Base-by-base conservation (phyloP, 1,140 invertebrate genomes). In the Mycetomoellerius zeteki region DNA sequence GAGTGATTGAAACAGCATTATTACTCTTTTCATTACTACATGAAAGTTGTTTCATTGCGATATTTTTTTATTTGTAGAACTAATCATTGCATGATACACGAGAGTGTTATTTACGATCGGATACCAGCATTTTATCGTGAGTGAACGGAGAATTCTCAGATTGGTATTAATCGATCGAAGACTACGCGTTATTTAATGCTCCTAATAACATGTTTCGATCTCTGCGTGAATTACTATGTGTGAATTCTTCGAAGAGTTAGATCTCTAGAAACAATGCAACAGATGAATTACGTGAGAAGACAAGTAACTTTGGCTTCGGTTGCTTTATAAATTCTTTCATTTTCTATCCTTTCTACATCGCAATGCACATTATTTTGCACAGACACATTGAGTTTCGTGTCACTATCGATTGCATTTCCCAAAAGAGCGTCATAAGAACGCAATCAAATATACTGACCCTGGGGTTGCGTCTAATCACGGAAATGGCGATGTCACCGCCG, bases 381-480 rank as follows among this genome's bases (percentile, higher is more conserved):
- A 14, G 52, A 24, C 0, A 10, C 7, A 71, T 10, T 19, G 30
- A 56, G 16, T 10, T 16, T 5, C 37, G 14, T 27, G 47, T 69
- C 50, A 69, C 43, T 21, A 19, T 3, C 14, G 52, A 7, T 75
- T 1, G 27, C 60, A 37, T 24, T 12, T 33, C 27, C 24, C 58
- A 43, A 90, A 90, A 73, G 47, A 80, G 64, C 75, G 50, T 72
- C 62, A 37, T 76, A 73, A 77, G 75, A 69, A 58, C 50, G 33
- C 52, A 90, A 71, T 87, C 21, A 90, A 90, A 81, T 82, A 62
- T 43, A 90, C 60, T 52, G 75, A 88, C 76, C 54, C 64, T n/a
- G 33, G 84, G 78, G 87, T 86, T 65, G 56, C 65, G 81, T 69
- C 89, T 89, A 91, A 91, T 91, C 90, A 90, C 85, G 65, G 89